Evolutionary conservation across 2,888 invertebrate species (phyloP).

Genomic region (Brachynemurus nebulosus): DNA sequence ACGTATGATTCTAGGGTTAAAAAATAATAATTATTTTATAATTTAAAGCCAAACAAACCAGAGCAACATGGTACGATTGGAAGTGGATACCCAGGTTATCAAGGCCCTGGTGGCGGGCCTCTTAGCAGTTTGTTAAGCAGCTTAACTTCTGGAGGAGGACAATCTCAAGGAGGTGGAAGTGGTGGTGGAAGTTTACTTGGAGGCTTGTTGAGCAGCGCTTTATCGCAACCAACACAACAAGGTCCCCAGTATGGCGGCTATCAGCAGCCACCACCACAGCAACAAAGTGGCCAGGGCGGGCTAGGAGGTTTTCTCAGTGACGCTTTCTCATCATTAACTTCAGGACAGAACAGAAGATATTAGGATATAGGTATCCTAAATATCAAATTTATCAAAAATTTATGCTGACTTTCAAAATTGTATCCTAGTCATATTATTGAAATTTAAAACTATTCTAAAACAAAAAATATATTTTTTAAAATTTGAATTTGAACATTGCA

Average conservation of each 20-base stretch:
- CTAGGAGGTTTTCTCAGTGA: constrained; percentile 2
- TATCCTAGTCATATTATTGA: no score
- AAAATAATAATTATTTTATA: no score
- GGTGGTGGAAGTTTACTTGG: not conserved
- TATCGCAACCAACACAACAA: not conserved
- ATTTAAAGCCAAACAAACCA: constrained; percentile 5
- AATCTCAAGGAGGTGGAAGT: not conserved
- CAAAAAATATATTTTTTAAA: no score
- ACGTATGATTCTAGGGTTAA: no score
- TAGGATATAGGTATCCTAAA: no score
- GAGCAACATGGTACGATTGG: constrained; percentile 11
- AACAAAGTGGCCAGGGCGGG: not conserved
- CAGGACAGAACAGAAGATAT: not conserved
- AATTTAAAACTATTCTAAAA: no score
- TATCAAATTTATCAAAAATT: no score
- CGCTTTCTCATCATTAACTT: not conserved
- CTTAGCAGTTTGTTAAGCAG: constrained; percentile 3
- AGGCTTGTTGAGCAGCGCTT: not conserved
- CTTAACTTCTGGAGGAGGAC: constrained; percentile 6
- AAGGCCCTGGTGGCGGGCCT: constrained; percentile 15
- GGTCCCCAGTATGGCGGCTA: not conserved
- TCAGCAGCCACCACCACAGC: not conserved
- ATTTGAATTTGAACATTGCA: no score
- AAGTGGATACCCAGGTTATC: constrained; percentile 18
- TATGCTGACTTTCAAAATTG: no score